A percentile compares a stretch with the other conserved stretches of the same genome.
Evolutionary conservation across 2,113 vertebrate species (phyloP).

Genomic region (Australoheros scitulus): DNA sequence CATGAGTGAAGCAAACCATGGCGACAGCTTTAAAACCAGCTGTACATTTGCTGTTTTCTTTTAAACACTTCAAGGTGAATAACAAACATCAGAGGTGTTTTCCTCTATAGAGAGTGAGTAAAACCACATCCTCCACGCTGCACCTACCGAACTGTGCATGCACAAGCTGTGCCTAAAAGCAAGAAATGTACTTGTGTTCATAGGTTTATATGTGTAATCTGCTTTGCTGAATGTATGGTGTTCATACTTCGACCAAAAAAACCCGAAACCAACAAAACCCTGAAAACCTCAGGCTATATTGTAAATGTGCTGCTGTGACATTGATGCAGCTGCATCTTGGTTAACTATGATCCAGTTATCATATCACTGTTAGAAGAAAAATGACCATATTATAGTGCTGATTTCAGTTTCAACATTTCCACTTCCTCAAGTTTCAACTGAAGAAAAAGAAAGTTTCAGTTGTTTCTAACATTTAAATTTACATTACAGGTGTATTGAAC

Average conservation of each 20-base stretch:
- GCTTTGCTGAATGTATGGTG: slow-evolving; percentile 17
- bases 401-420: too few species aligned
- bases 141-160: slow-evolving; percentile 19
- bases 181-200: not conserved
- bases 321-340: not conserved
- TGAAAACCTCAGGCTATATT: slow-evolving; percentile 34
- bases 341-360: too few species aligned
- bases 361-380: too few species aligned
- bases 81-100: slow-evolving; percentile 62
- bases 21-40: slow-evolving; percentile 10
- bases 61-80: slow-evolving; percentile 27
- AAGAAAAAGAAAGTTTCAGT: too few species aligned
- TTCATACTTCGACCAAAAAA: slow-evolving; percentile 15
- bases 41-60: slow-evolving; percentile 44
- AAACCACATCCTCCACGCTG: slow-evolving; percentile 61
- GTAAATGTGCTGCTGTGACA: not conserved
- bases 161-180: slow-evolving; percentile 5
- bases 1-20: not conserved
- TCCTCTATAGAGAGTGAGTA: slow-evolving; percentile 48
- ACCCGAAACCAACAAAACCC: slow-evolving; percentile 20
- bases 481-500: too few species aligned
- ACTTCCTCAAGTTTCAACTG: too few species aligned
- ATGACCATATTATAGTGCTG: too few species aligned
- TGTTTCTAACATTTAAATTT: too few species aligned
- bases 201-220: not conserved